Percentiles rank a stretch among this genome's conserved stretches.
Evolutionary conservation across 2,888 invertebrate genomes (phyloP).

Genomic region (Blera fallax): DNA sequence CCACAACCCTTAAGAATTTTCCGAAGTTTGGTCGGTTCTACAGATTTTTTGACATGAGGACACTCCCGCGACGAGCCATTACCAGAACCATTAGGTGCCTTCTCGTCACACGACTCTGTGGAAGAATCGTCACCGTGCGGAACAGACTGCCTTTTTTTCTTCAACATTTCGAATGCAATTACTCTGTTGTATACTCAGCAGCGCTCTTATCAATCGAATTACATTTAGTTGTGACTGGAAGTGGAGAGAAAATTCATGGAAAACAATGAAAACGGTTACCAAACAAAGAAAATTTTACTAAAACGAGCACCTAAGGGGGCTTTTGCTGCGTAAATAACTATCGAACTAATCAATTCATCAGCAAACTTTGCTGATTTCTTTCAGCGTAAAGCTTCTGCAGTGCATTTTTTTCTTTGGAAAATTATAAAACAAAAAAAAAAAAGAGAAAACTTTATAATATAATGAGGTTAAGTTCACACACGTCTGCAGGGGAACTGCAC

Average conservation of each 20-base stretch:
- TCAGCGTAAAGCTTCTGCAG: neutral
- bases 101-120: constrained; percentile 88
- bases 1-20: constrained; percentile 84
- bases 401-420: neutral
- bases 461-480: constrained; percentile 74
- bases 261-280: constrained; percentile 9
- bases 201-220: constrained; percentile 56
- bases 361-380: constrained; percentile 2
- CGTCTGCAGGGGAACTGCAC: constrained; percentile 43
- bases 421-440: constrained; percentile 16
- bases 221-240: constrained; percentile 52
- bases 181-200: constrained; percentile 19
- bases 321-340: neutral
- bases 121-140: constrained; percentile 86
- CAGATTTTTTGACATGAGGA: constrained; percentile 87
- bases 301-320: neutral
- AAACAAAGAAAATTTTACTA: constrained; percentile 64
- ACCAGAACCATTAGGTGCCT: constrained; percentile 81
- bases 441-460: constrained; percentile 43
- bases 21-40: constrained; percentile 85
- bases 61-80: constrained; percentile 82
- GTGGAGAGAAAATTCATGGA: neutral
- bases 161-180: constrained; percentile 84
- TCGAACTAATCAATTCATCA: constrained; percentile 19
- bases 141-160: constrained; percentile 88